phyloP scores from a whole-genome alignment of 2,888 invertebrate genomes.

The Oscheius sp. region DNA sequence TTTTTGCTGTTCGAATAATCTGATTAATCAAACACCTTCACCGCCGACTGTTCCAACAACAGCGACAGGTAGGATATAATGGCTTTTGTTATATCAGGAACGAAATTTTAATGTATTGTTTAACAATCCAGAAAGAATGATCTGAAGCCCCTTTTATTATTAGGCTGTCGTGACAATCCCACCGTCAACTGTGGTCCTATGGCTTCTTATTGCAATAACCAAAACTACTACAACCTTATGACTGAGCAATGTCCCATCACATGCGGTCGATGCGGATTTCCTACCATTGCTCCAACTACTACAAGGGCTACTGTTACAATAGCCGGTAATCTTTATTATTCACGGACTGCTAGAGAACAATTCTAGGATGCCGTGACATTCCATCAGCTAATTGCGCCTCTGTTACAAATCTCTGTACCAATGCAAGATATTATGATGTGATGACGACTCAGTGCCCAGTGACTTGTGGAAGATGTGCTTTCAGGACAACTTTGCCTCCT shows the following conservation, averaged over 20 bases:
- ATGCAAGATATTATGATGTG: neutral
- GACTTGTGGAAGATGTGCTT: neutral
- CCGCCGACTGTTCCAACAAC: neutral
- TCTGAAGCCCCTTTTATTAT: neutral
- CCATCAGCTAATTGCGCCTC: neutral
- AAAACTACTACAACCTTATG: neutral
- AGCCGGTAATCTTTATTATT: neutral
- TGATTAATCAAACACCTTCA: neutral
- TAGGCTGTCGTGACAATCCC: neutral
- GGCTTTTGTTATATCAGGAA: too few relatives aligned
- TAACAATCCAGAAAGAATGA: neutral
- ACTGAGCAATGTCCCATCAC: neutral
- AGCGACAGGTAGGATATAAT: too few relatives aligned
- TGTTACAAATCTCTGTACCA: neutral
- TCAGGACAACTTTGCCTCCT: neutral
- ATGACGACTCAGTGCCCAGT: neutral
- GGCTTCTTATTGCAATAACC: neutral
- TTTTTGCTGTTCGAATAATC: neutral
- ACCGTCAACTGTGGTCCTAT: neutral
- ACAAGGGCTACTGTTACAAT: neutral
- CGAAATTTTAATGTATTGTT: too few relatives aligned
- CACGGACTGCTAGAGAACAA: neutral
- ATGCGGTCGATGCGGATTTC: neutral
- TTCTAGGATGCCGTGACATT: neutral
- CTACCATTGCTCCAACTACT: conserved; percentile 1